A percentile compares a stretch with the other conserved stretches of the same genome.
phyloP scores from a whole-genome alignment of 1,140 invertebrate genomes.

The Euborellia annulipes region DNA sequence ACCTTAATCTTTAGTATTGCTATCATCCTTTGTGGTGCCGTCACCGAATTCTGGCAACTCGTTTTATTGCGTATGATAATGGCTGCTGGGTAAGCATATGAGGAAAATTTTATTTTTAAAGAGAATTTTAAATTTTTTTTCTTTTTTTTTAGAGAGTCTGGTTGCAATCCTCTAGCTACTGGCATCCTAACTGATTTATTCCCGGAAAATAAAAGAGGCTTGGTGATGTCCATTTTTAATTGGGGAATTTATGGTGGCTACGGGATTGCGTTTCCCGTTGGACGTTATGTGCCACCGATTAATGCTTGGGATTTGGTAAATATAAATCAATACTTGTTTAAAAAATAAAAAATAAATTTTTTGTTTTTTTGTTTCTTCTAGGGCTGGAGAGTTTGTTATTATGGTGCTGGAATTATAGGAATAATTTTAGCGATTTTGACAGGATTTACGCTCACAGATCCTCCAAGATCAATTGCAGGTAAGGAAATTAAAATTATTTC shows the following conservation, averaged over 20 bases:
- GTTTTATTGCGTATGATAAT: slow-evolving; percentile 72
- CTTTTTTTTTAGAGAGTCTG: slow-evolving; percentile 59
- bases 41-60: slow-evolving; percentile 81
- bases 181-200: slow-evolving; percentile 76
- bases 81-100: slow-evolving; percentile 51
- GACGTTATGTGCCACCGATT: slow-evolving; percentile 64
- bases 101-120: no score
- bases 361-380: slow-evolving; percentile 22
- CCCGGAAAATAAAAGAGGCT: slow-evolving; percentile 58
- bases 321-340: slow-evolving; percentile 5
- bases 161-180: slow-evolving; percentile 77
- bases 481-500: no score
- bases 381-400: slow-evolving; percentile 81
- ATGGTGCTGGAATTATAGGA: slow-evolving; percentile 65
- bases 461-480: slow-evolving; percentile 20
- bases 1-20: slow-evolving; percentile 66
- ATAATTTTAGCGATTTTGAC: slow-evolving; percentile 56
- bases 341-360: neutral
- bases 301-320: slow-evolving; percentile 59
- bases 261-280: slow-evolving; percentile 79
- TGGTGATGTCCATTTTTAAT: slow-evolving; percentile 86
- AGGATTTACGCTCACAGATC: slow-evolving; percentile 60
- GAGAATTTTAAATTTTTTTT: no score
- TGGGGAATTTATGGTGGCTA: slow-evolving; percentile 94
- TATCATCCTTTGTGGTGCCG: slow-evolving; percentile 64